phyloP scores from a whole-genome alignment of 2,797 vertebrate genomes.

The Danio choprae region DNA sequence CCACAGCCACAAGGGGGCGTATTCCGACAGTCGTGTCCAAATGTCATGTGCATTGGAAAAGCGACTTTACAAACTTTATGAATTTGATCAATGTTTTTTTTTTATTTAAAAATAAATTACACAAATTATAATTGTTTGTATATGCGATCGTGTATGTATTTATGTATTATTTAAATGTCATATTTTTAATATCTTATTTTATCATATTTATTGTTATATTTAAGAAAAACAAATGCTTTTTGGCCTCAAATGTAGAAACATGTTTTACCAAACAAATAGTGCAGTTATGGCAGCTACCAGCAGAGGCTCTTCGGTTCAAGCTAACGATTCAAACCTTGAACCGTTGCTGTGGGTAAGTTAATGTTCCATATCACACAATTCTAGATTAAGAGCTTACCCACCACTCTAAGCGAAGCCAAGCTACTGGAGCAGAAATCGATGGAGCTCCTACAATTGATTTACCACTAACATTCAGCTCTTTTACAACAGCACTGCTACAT shows the following conservation, averaged over 20 bases:
- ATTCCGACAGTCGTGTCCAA: too few species aligned
- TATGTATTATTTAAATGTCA: too few species aligned
- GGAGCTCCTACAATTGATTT: constrained; percentile 27
- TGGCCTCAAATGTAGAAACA: neutral
- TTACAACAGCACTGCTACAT: constrained; percentile 33
- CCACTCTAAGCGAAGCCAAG: constrained; percentile 22
- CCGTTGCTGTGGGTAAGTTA: constrained; percentile 2
- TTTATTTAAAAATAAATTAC: too few species aligned
- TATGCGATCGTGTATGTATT: too few species aligned
- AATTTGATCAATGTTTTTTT: too few species aligned
- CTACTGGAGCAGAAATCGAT: constrained; percentile 34
- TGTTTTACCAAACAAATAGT: neutral
- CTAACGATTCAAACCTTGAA: neutral
- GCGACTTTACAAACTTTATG: too few species aligned
- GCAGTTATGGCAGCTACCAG: neutral
- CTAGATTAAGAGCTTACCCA: constrained; percentile 40
- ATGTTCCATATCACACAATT: constrained; percentile 38
- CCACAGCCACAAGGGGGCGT: too few species aligned
- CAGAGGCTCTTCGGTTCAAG: neutral
- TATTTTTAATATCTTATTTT: too few species aligned
- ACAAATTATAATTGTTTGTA: too few species aligned
- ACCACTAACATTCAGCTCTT: constrained; percentile 31
- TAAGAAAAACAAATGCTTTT: neutral
- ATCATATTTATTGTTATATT: too few species aligned
- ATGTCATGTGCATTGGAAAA: too few species aligned